Evolutionary conservation across 2,113 vertebrate genomes (phyloP).

Genomic region (Psilopsiagon aymara): DNA sequence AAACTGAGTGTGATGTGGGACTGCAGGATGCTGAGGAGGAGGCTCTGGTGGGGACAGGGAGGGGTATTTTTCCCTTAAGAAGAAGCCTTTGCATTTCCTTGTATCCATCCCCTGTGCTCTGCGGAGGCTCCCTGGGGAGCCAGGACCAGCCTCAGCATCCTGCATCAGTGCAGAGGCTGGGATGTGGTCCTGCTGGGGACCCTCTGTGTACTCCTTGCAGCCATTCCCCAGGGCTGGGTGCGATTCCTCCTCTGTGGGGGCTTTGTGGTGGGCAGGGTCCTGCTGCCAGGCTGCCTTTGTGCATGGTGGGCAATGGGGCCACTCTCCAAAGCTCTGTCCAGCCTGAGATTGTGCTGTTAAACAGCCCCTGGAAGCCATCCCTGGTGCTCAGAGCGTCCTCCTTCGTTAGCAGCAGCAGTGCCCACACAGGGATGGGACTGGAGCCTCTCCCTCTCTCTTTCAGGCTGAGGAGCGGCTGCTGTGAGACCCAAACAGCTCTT

Average conservation of each 20-base stretch:
- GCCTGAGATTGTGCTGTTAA: not conserved
- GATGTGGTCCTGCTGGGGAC: fast-evolving
- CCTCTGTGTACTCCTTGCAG: fast-evolving
- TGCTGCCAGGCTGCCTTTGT: not conserved
- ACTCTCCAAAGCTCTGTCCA: not conserved
- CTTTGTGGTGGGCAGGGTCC: not conserved
- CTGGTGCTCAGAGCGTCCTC: not conserved
- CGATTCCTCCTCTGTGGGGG: fast-evolving
- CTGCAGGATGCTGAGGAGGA: not conserved
- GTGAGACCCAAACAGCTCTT: conserved; percentile 27
- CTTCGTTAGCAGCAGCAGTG: not conserved
- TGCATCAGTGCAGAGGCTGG: fast-evolving
- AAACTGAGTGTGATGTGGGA: not conserved
- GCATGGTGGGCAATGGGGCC: fast-evolving
- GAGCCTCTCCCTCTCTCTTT: conserved; percentile 30
- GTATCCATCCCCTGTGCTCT: fast-evolving
- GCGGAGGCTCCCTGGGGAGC: not conserved
- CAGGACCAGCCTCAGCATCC: not conserved
- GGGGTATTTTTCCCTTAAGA: not conserved
- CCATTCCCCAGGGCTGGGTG: fast-evolving
- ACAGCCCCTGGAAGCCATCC: not conserved
- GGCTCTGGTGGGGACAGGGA: not conserved
- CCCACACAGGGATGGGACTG: not conserved
- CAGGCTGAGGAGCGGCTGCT: conserved; percentile 62
- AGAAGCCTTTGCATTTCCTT: not conserved